A percentile compares a stretch with the other conserved stretches of the same genome.
Conservation (phyloP, 2,888 invertebrate genomes). For the Hyposoter dolosus region DNA sequence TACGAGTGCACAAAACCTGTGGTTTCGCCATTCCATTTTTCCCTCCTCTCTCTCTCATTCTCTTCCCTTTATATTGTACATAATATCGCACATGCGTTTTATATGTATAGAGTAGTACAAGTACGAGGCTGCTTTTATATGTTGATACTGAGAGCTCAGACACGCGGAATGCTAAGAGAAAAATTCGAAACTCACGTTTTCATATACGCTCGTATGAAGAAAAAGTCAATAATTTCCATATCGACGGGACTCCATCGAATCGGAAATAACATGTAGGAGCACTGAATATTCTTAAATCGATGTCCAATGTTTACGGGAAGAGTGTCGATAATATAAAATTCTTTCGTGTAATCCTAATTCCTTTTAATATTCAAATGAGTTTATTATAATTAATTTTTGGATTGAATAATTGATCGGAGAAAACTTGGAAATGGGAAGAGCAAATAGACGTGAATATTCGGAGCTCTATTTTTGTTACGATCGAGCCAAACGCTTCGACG, state of each 20-base stretch:
- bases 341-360: no score
- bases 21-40: slow-evolving; percentile 33
- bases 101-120: slow-evolving; percentile 10
- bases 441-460: no score
- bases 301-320: not conserved
- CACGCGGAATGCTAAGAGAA: slow-evolving; percentile 46
- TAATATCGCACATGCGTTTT: slow-evolving; percentile 17
- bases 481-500: no score
- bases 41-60: not conserved
- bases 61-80: not conserved
- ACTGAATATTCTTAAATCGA: not conserved
- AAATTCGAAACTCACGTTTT: slow-evolving; percentile 41
- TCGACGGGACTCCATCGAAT: slow-evolving; percentile 9
- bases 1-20: slow-evolving; percentile 55
- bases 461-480: no score
- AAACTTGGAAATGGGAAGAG: no score
- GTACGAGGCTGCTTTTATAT: slow-evolving; percentile 47
- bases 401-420: no score
- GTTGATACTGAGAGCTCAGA: slow-evolving; percentile 48
- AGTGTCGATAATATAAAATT: no score
- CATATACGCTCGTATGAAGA: slow-evolving; percentile 21
- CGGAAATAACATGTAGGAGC: slow-evolving; percentile 1
- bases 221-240: slow-evolving; percentile 55
- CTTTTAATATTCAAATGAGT: no score
- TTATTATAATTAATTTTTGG: no score